Base-by-base conservation (phyloP, 2,888 invertebrate species). In the Parnassius glacialis region DNA sequence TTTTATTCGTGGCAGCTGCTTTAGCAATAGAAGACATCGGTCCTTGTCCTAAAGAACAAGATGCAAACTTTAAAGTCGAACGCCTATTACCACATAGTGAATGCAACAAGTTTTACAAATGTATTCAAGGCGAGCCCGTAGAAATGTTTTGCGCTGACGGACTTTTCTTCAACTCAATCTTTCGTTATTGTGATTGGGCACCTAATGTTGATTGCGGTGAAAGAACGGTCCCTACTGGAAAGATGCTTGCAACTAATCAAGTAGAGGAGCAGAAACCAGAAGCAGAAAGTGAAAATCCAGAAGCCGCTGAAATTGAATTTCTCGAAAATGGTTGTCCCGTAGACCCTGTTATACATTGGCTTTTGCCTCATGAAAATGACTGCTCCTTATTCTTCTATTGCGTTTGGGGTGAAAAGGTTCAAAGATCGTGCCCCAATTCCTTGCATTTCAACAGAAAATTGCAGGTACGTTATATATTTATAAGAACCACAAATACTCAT, bases 61-160 rank as follows among this genome's bases (percentile, higher is more conserved):
- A 63, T n/a, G 13, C 50, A 9, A 63, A 63, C 51, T 59, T 51
- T 34, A 55, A 59, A 50, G 13, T 56, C 9, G 62, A 59, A 41
- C 55, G 52, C 42, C 45, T 57, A 70, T 73, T 59, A 55, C 71
- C 43, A 53, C 70, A 62, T 69, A 55, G 47, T 41, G 62, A 63
- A 20, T 63, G 62, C 10, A 54, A 63, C 41, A 68, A 73, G 56
- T 76, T 70, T 65, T 74, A 93, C 34, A 93, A 93, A 69, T 94
- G 94, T 72, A 92, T 93, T 88, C 90, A 93, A 68, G 93, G 92
- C 10, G 73, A 79, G 0, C 93, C 90, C 0, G 76, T 92, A 7
- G 93, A 93, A 67, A 86, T 92, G 68, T 75, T 81, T 2, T 94
- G 94, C 68, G 92, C 92, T 0, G 74, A 76, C 5, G 91, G 90